Conservation (phyloP, 1,140 invertebrate species). For the Tetramorium simillimum region DNA sequence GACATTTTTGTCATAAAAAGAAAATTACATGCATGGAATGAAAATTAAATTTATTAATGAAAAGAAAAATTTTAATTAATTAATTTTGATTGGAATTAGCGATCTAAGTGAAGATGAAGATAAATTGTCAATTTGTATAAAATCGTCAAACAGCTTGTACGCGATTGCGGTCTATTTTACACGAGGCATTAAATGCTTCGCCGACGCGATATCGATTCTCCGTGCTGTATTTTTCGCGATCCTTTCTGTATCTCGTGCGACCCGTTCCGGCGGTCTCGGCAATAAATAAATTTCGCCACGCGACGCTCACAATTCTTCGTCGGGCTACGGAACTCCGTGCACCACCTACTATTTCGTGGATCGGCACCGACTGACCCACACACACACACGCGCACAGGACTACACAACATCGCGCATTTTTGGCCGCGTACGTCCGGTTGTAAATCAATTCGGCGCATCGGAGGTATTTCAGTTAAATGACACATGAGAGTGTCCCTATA, state of each 20-base stretch:
- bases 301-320: slow-evolving; percentile 80
- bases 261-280: slow-evolving; percentile 59
- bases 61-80: neutral
- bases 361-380: slow-evolving; percentile 58
- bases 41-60: neutral
- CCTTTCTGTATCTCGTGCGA: slow-evolving; percentile 52
- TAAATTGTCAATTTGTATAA: neutral
- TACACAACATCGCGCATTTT: slow-evolving; percentile 7
- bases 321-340: slow-evolving; percentile 54
- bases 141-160: neutral
- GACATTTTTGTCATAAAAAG: neutral
- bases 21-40: neutral
- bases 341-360: slow-evolving; percentile 66
- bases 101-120: neutral
- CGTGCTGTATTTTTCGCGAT: slow-evolving; percentile 62
- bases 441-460: slow-evolving; percentile 84
- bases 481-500: slow-evolving; percentile 79
- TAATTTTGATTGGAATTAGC: neutral
- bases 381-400: neutral
- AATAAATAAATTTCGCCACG: slow-evolving; percentile 83
- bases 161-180: neutral
- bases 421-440: slow-evolving; percentile 67
- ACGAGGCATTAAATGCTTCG: neutral
- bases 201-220: slow-evolving; percentile 45
- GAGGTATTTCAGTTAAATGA: slow-evolving; percentile 85